Percentiles rank a stretch among this genome's conserved stretches.
phyloP scores from a whole-genome alignment of 1,140 invertebrate genomes.

The Drosophila fuyamai region DNA sequence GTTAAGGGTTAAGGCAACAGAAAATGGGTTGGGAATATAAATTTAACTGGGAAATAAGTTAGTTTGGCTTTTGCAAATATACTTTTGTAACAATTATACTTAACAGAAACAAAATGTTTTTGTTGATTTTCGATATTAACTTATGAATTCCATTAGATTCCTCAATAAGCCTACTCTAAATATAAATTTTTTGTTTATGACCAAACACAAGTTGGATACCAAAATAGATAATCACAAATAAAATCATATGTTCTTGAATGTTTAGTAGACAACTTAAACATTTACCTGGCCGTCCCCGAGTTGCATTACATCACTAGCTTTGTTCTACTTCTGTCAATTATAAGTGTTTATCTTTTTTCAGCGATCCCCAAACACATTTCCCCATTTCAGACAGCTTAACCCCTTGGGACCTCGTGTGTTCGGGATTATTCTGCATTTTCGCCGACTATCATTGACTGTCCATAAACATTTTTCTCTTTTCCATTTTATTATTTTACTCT shows the following conservation, averaged over 20 bases:
- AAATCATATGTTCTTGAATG: not conserved
- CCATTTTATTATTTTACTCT: conserved; percentile 68
- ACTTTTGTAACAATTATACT: too few relatives aligned
- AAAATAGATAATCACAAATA: conserved; percentile 7
- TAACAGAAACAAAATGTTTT: too few relatives aligned
- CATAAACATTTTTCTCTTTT: conserved; percentile 45
- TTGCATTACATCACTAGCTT: conserved; percentile 25
- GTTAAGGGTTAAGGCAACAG: conserved; percentile 17
- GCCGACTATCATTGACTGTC: conserved; percentile 58
- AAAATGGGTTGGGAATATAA: not conserved
- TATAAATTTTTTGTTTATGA: not conserved
- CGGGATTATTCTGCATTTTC: conserved; percentile 41
- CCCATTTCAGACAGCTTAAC: conserved; percentile 33
- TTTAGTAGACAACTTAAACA: not conserved
- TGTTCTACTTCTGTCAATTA: conserved; percentile 48
- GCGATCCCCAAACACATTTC: conserved; percentile 28
- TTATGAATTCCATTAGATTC: too few relatives aligned
- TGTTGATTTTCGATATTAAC: too few relatives aligned
- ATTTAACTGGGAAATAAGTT: not conserved
- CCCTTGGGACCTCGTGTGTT: conserved; percentile 22
- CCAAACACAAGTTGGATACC: not conserved
- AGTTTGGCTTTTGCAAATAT: too few relatives aligned
- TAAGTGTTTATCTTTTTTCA: conserved; percentile 29
- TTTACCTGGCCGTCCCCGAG: conserved; percentile 12
- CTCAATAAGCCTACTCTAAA: too few relatives aligned